phyloP scores from a whole-genome alignment of 92 coral and sea anemone genomes.

The Bergia sp. region DNA sequence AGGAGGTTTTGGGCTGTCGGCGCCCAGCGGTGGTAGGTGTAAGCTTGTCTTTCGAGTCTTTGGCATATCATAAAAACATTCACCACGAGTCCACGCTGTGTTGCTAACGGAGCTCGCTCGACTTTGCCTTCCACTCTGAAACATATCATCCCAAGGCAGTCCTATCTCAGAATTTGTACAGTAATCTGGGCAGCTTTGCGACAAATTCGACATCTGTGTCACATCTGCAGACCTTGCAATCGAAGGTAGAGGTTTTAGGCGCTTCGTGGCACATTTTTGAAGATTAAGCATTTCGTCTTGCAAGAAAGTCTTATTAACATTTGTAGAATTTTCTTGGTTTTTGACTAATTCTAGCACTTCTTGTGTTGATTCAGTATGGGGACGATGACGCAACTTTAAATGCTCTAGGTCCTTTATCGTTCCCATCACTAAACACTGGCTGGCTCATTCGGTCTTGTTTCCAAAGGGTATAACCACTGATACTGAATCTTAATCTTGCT shows the following conservation, averaged over 20 bases:
- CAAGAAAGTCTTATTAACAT: neutral
- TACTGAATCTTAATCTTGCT: neutral
- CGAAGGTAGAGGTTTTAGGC: neutral
- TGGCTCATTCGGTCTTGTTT: neutral
- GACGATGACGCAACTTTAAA: neutral
- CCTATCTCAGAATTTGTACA: neutral
- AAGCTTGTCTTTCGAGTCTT: neutral
- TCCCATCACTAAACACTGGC: neutral
- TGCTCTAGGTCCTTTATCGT: neutral
- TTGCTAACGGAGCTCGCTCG: neutral
- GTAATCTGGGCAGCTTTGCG: conserved; percentile 19
- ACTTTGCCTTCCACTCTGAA: neutral
- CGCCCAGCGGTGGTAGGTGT: neutral
- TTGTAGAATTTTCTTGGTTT: neutral
- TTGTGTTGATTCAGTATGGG: conserved; percentile 14
- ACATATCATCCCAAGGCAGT: neutral
- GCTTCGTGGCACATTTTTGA: neutral
- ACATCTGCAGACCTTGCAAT: neutral
- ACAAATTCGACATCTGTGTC: neutral
- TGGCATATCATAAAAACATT: neutral
- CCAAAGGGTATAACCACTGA: too few relatives aligned
- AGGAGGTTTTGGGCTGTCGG: neutral
- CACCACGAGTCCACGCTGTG: neutral
- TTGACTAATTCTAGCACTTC: conserved; percentile 8
- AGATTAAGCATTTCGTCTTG: neutral